phyloP scores from a whole-genome alignment of 1,140 invertebrate genomes.

The Papilio machaon region DNA sequence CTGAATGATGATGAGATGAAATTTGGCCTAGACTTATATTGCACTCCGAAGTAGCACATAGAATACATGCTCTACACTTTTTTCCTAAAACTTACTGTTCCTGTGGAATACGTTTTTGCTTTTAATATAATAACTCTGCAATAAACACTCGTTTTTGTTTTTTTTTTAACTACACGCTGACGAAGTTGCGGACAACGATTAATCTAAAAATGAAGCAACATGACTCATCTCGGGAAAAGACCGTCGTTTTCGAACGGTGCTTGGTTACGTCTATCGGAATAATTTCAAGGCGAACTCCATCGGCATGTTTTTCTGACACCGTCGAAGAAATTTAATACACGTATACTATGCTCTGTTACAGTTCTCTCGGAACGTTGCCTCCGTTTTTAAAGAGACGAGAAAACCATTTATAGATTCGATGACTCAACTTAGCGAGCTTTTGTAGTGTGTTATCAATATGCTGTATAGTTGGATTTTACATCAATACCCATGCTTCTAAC shows the following conservation, averaged over 20 bases:
- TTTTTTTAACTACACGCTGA: not conserved
- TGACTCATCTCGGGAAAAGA: constrained; percentile 23
- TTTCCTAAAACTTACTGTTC: too few species aligned
- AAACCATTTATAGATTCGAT: not conserved
- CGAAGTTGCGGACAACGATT: not conserved
- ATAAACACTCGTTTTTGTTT: too few species aligned
- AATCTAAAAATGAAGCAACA: not conserved
- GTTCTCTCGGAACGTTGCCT: not conserved
- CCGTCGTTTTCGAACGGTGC: not conserved
- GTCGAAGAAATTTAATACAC: constrained; percentile 13
- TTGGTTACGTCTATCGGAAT: constrained; percentile 6
- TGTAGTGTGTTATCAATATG: not conserved
- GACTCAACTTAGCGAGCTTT: not conserved
- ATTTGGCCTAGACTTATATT: too few species aligned
- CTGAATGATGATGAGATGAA: too few species aligned
- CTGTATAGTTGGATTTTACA: not conserved
- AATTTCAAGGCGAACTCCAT: constrained; percentile 5
- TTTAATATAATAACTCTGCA: too few species aligned
- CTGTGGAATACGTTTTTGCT: too few species aligned
- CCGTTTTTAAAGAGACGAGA: not conserved
- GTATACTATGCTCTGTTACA: constrained; percentile 17
- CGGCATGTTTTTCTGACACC: not conserved
- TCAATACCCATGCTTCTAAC: not conserved
- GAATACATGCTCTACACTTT: too few species aligned
- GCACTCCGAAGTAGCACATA: too few species aligned